phyloP scores from a whole-genome alignment of 1,140 invertebrate genomes.

The Apis laboriosa region DNA sequence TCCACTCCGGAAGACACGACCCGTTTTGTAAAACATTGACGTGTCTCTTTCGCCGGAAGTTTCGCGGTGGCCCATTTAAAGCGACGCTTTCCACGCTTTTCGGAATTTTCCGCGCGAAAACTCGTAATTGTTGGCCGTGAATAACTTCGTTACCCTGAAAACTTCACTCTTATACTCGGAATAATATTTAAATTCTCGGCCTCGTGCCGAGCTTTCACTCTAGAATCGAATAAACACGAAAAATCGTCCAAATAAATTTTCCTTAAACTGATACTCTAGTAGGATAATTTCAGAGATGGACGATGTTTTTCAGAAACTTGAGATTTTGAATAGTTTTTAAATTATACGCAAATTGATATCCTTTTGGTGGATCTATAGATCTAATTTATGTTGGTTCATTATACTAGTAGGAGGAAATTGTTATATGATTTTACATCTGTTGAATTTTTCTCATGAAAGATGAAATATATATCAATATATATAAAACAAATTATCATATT shows the following conservation, averaged over 20 bases:
- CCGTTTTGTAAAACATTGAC: not conserved
- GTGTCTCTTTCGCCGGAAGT: not conserved
- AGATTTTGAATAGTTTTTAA: too few relatives aligned
- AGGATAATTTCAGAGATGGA: too few relatives aligned
- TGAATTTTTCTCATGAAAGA: too few relatives aligned
- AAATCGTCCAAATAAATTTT: not conserved
- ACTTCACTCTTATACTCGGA: constrained; percentile 12
- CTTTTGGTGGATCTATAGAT: too few relatives aligned
- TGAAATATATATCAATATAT: too few relatives aligned
- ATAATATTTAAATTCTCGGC: constrained; percentile 26
- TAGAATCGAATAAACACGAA: constrained; percentile 4
- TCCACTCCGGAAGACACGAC: not conserved
- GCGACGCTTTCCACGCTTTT: constrained; percentile 15
- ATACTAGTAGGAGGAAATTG: too few relatives aligned
- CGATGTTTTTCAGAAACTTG: too few relatives aligned
- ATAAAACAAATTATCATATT: too few relatives aligned
- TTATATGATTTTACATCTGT: too few relatives aligned
- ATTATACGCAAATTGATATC: not conserved
- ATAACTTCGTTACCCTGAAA: constrained; percentile 30
- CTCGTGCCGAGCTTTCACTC: not conserved
- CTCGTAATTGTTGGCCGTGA: constrained; percentile 30
- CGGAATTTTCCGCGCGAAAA: constrained; percentile 23
- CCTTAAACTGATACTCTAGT: too few relatives aligned
- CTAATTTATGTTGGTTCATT: too few relatives aligned
- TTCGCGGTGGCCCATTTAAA: constrained; percentile 13